These are phyloP conservation scores for Condylostylus longicornis DNA, from an alignment of 1,140 invertebrate genomes.

Conservation along the genomic window DNA sequence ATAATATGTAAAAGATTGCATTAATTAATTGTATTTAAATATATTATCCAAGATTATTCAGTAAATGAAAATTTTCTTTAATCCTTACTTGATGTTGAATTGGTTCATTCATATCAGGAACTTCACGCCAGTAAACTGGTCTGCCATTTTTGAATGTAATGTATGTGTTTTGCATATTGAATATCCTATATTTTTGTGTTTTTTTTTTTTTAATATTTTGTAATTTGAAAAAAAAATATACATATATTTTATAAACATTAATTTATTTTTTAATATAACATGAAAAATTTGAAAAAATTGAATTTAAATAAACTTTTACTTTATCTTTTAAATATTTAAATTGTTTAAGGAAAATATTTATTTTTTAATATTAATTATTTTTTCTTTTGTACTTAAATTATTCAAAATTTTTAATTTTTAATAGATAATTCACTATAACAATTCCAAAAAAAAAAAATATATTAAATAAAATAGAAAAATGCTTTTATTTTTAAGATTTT, in stretches of 20 bases:
- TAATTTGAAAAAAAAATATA: constrained; percentile 10
- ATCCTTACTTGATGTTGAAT: constrained; percentile 32
- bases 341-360: constrained; percentile 24
- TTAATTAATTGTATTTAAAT: too few relatives aligned
- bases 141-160: constrained; percentile 32
- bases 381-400: too few relatives aligned
- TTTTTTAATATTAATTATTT: too few relatives aligned
- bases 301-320: constrained; percentile 6
- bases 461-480: too few relatives aligned
- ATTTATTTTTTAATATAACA: constrained; percentile 7
- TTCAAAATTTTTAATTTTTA: too few relatives aligned
- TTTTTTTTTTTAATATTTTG: constrained; percentile 9
- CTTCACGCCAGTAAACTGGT: constrained; percentile 30
- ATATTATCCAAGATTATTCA: too few relatives aligned
- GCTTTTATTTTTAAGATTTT: too few relatives aligned
- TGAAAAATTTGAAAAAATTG: constrained; percentile 6
- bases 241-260: constrained; percentile 8
- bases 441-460: too few relatives aligned
- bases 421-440: too few relatives aligned
- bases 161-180: constrained; percentile 27
- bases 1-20: too few relatives aligned
- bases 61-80: too few relatives aligned
- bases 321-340: constrained; percentile 8
- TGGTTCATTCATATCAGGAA: constrained; percentile 30
- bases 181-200: constrained; percentile 15